phyloP scores from a whole-genome alignment of 2,113 vertebrate genomes.

The Chamaea fasciata region DNA sequence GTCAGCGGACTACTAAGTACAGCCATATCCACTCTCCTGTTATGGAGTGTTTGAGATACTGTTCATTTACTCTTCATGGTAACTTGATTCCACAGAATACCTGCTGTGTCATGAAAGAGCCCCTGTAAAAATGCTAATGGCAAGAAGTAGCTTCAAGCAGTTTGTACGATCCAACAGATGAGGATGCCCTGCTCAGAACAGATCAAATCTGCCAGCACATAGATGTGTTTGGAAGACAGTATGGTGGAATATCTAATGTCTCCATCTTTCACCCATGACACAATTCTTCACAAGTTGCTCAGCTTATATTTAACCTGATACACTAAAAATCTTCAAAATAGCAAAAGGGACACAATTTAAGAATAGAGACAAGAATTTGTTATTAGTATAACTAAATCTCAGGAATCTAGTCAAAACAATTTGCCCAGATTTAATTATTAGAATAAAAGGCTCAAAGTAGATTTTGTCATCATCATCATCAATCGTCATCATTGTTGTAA shows the following conservation, averaged over 20 bases:
- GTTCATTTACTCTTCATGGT: neutral
- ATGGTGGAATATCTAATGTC: neutral
- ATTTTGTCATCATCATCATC: neutral
- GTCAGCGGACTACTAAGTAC: neutral
- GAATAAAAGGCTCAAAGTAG: neutral
- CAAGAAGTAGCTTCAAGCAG: neutral
- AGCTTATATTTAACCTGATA: neutral
- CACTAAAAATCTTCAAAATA: neutral
- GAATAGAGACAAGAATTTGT: neutral
- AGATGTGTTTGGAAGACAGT: neutral
- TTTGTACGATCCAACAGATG: neutral
- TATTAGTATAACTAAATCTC: neutral
- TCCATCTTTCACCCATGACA: neutral
- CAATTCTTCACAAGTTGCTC: neutral
- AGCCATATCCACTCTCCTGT: neutral
- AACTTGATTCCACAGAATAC: neutral
- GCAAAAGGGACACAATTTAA: neutral
- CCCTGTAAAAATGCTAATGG: neutral
- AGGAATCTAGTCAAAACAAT: neutral
- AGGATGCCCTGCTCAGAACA: neutral
- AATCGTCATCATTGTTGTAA: neutral
- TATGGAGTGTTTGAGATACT: neutral
- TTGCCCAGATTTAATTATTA: neutral
- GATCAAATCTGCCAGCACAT: neutral
- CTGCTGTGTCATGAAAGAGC: neutral